phyloP scores from a whole-genome alignment of 1,140 invertebrate genomes.

The Drosophila kepulauana region DNA sequence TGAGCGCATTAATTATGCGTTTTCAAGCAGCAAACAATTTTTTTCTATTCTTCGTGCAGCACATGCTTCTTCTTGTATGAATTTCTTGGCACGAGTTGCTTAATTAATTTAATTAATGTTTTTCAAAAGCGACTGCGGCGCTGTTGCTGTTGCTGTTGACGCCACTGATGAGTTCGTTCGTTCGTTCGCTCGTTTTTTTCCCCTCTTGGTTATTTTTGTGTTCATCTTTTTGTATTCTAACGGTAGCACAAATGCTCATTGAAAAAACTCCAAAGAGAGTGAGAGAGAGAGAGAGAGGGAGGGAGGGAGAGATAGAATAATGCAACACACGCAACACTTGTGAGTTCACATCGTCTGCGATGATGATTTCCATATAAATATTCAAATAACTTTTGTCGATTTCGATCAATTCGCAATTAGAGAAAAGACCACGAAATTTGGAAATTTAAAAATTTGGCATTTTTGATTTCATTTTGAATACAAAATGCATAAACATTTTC shows the following conservation, averaged over 20 bases:
- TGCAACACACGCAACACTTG: conserved; percentile 11
- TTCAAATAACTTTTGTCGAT: conserved; percentile 64
- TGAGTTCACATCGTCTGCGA: conserved; percentile 7
- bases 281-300: no score
- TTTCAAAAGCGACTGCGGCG: conserved; percentile 69
- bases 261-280: conserved; percentile 8
- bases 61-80: conserved; percentile 37
- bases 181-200: background rate
- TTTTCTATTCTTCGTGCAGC: conserved; percentile 47
- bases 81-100: conserved; percentile 80
- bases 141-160: conserved; percentile 48
- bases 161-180: conserved; percentile 42
- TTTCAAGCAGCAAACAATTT: conserved; percentile 62
- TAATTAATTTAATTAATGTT: conserved; percentile 84
- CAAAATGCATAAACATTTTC: background rate
- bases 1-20: conserved; percentile 84
- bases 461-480: conserved; percentile 36
- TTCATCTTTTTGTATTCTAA: conserved; percentile 55
- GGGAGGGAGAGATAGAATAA: conserved; percentile 14
- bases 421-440: background rate
- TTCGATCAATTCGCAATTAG: conserved; percentile 48
- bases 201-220: conserved; percentile 19
- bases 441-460: conserved; percentile 39
- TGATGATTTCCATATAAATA: conserved; percentile 56
- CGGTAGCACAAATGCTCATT: conserved; percentile 66